Conservation (phyloP, 1,140 invertebrate genomes). For the Euborellia annulipes region DNA sequence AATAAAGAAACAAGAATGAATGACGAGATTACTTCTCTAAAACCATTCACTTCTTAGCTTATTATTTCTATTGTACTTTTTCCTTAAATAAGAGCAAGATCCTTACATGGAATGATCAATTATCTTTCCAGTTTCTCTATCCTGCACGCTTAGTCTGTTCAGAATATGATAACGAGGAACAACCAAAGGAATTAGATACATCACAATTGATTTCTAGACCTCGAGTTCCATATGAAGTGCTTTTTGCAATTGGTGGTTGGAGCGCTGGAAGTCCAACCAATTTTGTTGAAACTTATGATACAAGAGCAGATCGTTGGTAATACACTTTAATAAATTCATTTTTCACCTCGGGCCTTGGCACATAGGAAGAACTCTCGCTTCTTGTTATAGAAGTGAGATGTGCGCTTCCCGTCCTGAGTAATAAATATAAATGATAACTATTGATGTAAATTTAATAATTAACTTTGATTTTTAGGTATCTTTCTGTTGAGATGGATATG, state of each 20-base stretch:
- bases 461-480: conserved; percentile 34
- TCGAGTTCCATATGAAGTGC: conserved; percentile 47
- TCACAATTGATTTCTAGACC: conserved; percentile 40
- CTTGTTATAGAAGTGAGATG: too few relatives aligned
- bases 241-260: conserved; percentile 65
- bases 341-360: too few relatives aligned
- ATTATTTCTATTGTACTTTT: too few relatives aligned
- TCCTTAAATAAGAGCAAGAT: too few relatives aligned
- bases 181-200: conserved; percentile 29
- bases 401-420: too few relatives aligned
- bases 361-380: too few relatives aligned
- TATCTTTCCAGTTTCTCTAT: conserved; percentile 28
- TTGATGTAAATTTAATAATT: too few relatives aligned
- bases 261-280: conserved; percentile 59
- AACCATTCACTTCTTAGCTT: too few relatives aligned
- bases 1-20: not conserved
- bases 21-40: conserved; percentile 3
- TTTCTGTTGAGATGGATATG: conserved; percentile 40
- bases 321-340: not conserved
- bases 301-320: conserved; percentile 40
- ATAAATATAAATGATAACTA: too few relatives aligned
- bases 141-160: too few relatives aligned
- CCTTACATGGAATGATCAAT: not conserved
- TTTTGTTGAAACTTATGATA: conserved; percentile 63
- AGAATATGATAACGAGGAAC: too few relatives aligned